phyloP scores from a whole-genome alignment of 2,888 invertebrate genomes.

The Augiades crinisus region DNA sequence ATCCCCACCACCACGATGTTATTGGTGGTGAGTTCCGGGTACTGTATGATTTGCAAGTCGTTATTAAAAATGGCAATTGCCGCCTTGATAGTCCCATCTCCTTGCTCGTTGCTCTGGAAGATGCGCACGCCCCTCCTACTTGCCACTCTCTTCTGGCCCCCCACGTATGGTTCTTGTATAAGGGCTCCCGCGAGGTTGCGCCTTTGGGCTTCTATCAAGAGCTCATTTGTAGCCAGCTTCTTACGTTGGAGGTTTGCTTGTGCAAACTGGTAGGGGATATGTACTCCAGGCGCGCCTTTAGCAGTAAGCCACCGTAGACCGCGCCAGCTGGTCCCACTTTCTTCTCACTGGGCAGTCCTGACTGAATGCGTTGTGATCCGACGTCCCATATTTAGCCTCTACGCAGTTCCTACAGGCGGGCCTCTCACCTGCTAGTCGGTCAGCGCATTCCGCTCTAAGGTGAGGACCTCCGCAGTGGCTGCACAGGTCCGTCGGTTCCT shows the following conservation, averaged over 20 bases:
- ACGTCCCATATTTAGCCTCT: not conserved
- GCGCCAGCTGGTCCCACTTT: slow-evolving; percentile 29
- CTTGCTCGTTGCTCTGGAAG: not conserved
- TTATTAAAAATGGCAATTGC: not conserved
- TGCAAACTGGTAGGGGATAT: no score
- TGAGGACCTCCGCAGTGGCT: not conserved
- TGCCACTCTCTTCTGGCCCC: not conserved
- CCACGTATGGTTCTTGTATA: slow-evolving; percentile 16
- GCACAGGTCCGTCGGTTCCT: not conserved
- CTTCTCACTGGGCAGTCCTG: slow-evolving; percentile 4
- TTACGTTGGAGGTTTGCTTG: not conserved
- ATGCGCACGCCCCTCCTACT: not conserved
- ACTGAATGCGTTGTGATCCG: slow-evolving; percentile 28
- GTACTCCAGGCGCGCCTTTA: slow-evolving; percentile 25
- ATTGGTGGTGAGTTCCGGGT: not conserved
- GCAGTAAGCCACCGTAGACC: slow-evolving; percentile 26
- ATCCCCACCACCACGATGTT: slow-evolving; percentile 2
- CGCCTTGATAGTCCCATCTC: not conserved
- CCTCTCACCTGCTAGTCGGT: not conserved
- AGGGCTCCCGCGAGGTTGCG: not conserved
- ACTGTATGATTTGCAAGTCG: not conserved
- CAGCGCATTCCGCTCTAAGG: not conserved
- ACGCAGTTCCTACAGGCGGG: not conserved
- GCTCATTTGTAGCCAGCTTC: not conserved
- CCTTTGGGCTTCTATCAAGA: slow-evolving; percentile 5